phyloP scores from a whole-genome alignment of 2,888 invertebrate genomes.

The Sturmia bella region DNA sequence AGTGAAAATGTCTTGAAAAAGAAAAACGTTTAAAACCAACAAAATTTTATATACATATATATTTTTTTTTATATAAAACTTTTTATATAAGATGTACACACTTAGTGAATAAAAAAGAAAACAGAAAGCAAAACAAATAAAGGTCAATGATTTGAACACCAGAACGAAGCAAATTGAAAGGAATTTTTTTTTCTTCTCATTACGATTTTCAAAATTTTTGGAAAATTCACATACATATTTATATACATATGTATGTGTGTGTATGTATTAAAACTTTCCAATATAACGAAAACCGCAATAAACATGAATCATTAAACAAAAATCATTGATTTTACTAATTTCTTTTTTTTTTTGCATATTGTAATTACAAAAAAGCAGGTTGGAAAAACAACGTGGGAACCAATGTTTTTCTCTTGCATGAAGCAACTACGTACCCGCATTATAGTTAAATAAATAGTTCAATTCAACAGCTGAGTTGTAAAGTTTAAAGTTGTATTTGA shows the following conservation, averaged over 20 bases:
- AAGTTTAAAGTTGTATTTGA: no score
- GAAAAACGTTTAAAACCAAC: conserved; percentile 55
- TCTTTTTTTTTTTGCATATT: neutral
- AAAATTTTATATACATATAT: conserved; percentile 38
- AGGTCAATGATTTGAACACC: conserved; percentile 77
- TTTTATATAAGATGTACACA: conserved; percentile 61
- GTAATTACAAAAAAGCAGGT: neutral
- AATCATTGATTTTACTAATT: conserved; percentile 40
- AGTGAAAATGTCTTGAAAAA: conserved; percentile 53
- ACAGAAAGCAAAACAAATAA: conserved; percentile 75
- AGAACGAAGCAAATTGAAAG: conserved; percentile 49
- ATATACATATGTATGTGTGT: no score
- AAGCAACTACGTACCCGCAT: neutral
- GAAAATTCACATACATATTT: no score
- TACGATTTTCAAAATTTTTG: neutral
- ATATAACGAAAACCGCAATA: no score
- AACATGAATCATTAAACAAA: neutral
- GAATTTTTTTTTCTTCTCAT: neutral
- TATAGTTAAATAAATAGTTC: neutral
- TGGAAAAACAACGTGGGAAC: conserved; percentile 37
- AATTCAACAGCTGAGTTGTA: no score
- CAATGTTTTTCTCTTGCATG: conserved; percentile 14
- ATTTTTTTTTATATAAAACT: conserved; percentile 32
- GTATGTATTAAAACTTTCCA: no score
- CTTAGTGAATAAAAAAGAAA: conserved; percentile 65